Percentiles rank a stretch among this genome's conserved stretches.
These are phyloP conservation scores for Xyrichtys novacula DNA, from an alignment of 2,797 vertebrate genomes.

Conservation along the genomic window DNA sequence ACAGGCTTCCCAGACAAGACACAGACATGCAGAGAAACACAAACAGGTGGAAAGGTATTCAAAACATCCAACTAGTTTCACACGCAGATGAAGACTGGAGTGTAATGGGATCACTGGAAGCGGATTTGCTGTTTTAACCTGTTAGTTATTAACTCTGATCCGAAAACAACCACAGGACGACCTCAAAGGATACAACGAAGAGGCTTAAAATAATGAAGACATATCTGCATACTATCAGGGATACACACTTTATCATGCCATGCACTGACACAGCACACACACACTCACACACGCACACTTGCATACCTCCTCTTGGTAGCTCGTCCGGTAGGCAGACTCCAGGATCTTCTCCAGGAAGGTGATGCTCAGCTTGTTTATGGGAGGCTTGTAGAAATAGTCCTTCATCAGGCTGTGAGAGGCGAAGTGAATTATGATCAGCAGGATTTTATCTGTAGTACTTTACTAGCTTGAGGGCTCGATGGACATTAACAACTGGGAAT, in stretches of 20 bases:
- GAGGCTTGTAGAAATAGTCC: conserved; percentile 98
- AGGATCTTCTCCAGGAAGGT: conserved; percentile 94
- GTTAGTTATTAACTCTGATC: not conserved
- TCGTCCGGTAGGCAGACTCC: conserved; percentile 92
- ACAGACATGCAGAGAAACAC: conserved; percentile 16
- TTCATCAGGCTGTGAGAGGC: conserved; percentile 92
- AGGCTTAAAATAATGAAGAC: conserved; percentile 6
- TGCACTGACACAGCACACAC: conserved; percentile 9
- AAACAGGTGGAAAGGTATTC: not conserved
- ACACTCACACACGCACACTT: conserved; percentile 75
- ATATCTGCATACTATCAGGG: not conserved
- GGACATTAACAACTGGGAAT: not conserved
- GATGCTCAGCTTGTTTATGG: conserved; percentile 96
- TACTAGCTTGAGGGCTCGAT: not conserved
- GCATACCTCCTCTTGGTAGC: conserved; percentile 95
- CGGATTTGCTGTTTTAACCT: not conserved
- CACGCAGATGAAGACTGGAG: not conserved
- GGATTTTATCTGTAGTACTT: not conserved
- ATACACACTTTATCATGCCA: conserved; percentile 17
- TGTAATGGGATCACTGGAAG: not conserved
- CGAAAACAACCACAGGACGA: conserved; percentile 6
- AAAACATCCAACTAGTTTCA: not conserved
- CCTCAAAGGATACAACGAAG: not conserved
- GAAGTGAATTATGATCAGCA: conserved; percentile 7
- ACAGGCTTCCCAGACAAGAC: conserved; percentile 52